Conservation (phyloP, 2,888 invertebrate genomes). For the Lathronympha strigana region DNA sequence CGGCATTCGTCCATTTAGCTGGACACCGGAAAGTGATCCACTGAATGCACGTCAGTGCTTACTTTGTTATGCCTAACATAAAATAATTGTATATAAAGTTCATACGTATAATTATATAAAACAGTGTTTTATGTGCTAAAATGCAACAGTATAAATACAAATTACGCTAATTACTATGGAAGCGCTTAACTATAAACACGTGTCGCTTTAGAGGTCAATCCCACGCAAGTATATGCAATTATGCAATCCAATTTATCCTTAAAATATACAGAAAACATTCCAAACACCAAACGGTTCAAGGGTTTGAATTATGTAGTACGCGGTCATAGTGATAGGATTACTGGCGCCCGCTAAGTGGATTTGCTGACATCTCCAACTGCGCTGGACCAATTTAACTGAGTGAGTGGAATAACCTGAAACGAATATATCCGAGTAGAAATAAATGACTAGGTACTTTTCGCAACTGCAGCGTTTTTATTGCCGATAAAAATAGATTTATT, state of each 20-base stretch:
- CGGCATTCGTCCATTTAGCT: slow-evolving; percentile 22
- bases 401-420: slow-evolving; percentile 15
- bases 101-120: background rate
- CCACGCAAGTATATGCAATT: background rate
- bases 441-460: too few species aligned
- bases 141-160: background rate
- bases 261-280: background rate
- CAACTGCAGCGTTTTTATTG: background rate
- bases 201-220: slow-evolving; percentile 3
- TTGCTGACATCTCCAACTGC: slow-evolving; percentile 20
- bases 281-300: slow-evolving; percentile 2
- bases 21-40: slow-evolving; percentile 21
- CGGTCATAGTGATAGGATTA: slow-evolving; percentile 13
- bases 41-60: background rate
- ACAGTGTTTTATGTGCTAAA: background rate
- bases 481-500: slow-evolving; percentile 2
- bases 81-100: background rate
- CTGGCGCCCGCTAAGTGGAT: slow-evolving; percentile 38
- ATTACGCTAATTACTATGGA: background rate
- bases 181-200: slow-evolving; percentile 1
- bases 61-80: slow-evolving; percentile 15
- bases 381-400: slow-evolving; percentile 7
- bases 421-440: background rate
- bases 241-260: background rate
- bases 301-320: slow-evolving; percentile 16